Conservation (phyloP, 2,797 vertebrate species). For the Moxostoma hubbsi region DNA sequence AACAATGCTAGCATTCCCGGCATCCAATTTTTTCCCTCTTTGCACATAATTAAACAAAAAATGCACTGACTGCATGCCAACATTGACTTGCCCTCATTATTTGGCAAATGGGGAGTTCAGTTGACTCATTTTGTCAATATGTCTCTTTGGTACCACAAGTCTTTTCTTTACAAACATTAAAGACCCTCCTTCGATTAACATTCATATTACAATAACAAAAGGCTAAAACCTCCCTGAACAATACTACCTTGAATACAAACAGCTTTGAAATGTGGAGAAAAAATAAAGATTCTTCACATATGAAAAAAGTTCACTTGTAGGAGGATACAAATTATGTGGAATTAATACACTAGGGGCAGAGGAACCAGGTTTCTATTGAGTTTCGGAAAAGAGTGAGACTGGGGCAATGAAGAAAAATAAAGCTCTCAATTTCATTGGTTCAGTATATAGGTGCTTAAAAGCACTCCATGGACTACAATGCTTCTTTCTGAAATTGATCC, state of each 20-base stretch:
- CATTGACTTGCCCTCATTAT: conserved; percentile 2
- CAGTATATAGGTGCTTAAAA: background rate
- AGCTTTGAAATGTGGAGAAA: background rate
- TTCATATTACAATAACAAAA: background rate
- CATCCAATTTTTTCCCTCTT: background rate
- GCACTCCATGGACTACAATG: background rate
- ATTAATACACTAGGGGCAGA: no score
- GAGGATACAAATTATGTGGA: no score
- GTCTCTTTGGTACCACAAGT: background rate
- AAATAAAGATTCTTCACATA: background rate
- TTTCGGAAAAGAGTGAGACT: background rate
- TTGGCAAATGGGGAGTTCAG: background rate
- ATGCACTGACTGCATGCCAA: conserved; percentile 37
- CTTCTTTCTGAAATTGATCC: background rate
- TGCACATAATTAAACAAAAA: conserved; percentile 45
- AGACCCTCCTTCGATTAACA: background rate
- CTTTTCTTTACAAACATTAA: background rate
- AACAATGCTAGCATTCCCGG: conserved; percentile 34
- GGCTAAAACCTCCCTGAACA: background rate
- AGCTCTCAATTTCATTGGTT: background rate
- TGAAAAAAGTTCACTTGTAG: no score
- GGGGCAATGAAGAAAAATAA: background rate
- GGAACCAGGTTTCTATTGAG: background rate
- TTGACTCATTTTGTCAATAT: conserved; percentile 5
- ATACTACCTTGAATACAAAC: background rate